Conservation (phyloP, 2,797 vertebrate species). For the Leucoraja ocellata region DNA sequence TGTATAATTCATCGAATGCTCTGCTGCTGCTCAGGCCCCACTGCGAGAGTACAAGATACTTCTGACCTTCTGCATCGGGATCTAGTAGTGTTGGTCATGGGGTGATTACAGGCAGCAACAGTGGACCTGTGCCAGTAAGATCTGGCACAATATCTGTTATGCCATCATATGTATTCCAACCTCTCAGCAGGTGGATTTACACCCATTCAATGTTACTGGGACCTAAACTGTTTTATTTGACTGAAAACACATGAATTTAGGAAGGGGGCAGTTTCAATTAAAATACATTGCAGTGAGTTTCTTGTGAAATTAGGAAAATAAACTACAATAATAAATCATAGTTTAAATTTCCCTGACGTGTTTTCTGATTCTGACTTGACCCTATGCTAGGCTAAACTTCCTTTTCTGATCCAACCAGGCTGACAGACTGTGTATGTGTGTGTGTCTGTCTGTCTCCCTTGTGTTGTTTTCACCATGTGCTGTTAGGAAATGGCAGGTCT, state of each 20-base stretch:
- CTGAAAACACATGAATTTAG: not conserved
- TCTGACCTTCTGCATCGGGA: too few relatives aligned
- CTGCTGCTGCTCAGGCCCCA: too few relatives aligned
- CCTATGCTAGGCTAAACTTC: not conserved
- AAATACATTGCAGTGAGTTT: too few relatives aligned
- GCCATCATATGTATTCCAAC: too few relatives aligned
- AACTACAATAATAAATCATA: not conserved
- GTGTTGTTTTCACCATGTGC: not conserved
- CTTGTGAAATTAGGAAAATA: not conserved
- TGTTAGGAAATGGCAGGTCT: not conserved
- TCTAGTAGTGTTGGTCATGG: too few relatives aligned
- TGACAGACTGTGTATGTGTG: not conserved
- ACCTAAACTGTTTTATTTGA: not conserved
- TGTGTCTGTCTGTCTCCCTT: not conserved
- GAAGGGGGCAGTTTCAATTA: too few relatives aligned
- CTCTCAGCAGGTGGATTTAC: not conserved
- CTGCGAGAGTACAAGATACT: too few relatives aligned
- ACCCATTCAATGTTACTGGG: not conserved
- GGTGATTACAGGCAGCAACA: too few relatives aligned
- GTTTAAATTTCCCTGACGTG: not conserved
- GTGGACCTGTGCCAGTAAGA: too few relatives aligned
- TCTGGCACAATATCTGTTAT: too few relatives aligned
- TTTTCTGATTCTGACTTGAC: not conserved
- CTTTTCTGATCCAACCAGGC: not conserved
- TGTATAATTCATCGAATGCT: too few relatives aligned